Conservation (phyloP, 2,113 vertebrate species). For the Cyprinodon brontotheroides region DNA sequence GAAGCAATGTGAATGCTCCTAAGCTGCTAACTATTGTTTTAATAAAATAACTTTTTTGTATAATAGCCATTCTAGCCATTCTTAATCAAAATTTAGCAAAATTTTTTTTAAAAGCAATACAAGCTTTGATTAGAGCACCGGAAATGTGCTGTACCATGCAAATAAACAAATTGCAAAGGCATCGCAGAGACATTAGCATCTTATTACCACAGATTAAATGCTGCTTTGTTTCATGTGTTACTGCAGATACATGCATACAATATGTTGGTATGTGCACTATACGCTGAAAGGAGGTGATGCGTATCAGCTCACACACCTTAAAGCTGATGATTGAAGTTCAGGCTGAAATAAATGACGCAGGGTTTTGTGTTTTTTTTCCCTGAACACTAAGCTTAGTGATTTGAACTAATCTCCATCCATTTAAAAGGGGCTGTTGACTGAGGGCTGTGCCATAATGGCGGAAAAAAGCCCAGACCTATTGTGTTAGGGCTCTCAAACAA, state of each 20-base stretch:
- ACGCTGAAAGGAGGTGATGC: conserved; percentile 1
- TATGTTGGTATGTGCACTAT: conserved; percentile 2
- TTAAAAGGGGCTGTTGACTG: conserved; percentile 16
- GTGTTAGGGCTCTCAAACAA: conserved; percentile 28
- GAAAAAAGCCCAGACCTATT: conserved; percentile 31
- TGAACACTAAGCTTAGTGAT: conserved; percentile 15
- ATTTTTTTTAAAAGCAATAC: conserved; percentile 33
- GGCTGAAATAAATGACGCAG: conserved; percentile 29
- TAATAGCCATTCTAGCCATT: neutral
- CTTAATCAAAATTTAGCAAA: too few species aligned
- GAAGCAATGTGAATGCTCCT: too few species aligned
- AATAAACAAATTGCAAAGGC: conserved; percentile 31
- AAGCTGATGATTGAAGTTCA: conserved; percentile 15
- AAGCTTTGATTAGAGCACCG: conserved; percentile 36
- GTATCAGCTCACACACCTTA: conserved; percentile 12
- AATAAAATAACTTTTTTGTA: neutral
- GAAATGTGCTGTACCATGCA: conserved; percentile 42
- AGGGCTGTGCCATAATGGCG: conserved; percentile 5
- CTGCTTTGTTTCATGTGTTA: conserved; percentile 38
- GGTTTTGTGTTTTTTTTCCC: conserved; percentile 28
- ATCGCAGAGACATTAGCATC: conserved; percentile 27
- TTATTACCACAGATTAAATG: conserved; percentile 58
- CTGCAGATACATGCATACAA: conserved; percentile 10
- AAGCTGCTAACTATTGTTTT: neutral
- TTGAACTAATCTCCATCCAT: conserved; percentile 23